phyloP scores from a whole-genome alignment of 2,888 invertebrate genomes.

The Galerucella pusilla region DNA sequence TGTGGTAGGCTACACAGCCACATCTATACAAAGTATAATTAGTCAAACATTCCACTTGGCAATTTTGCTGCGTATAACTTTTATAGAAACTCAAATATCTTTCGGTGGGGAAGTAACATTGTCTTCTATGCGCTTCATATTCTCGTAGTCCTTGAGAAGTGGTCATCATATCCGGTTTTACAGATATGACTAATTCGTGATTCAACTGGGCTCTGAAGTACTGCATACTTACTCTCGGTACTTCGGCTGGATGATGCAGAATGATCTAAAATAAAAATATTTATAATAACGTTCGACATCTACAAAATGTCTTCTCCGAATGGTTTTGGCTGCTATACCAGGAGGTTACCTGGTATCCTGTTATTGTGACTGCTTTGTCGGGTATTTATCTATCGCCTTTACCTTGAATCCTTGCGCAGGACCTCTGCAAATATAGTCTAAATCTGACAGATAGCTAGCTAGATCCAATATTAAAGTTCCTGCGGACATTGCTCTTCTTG shows the following conservation, averaged over 20 bases:
- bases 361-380: no score
- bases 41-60: slow-evolving; percentile 78
- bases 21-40: slow-evolving; percentile 74
- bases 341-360: no score
- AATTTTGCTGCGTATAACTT: slow-evolving; percentile 79
- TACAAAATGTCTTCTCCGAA: no score
- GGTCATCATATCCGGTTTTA: slow-evolving; percentile 82
- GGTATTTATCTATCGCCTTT: no score
- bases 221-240: slow-evolving; percentile 75
- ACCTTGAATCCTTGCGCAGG: slow-evolving; percentile 82
- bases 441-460: slow-evolving; percentile 70
- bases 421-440: slow-evolving; percentile 77
- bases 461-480: slow-evolving; percentile 74
- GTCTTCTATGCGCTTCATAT: slow-evolving; percentile 74
- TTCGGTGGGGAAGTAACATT: slow-evolving; percentile 77
- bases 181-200: slow-evolving; percentile 77
- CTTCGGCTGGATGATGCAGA: slow-evolving; percentile 76
- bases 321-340: no score
- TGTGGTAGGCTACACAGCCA: slow-evolving; percentile 77
- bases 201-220: slow-evolving; percentile 77
- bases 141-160: slow-evolving; percentile 74
- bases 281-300: no score
- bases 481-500: slow-evolving; percentile 74
- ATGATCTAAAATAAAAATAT: slow-evolving; percentile 61
- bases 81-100: slow-evolving; percentile 73